These are phyloP conservation scores for Colaptes auratus DNA, from an alignment of 2,113 vertebrate species.

Conservation along the genomic window DNA sequence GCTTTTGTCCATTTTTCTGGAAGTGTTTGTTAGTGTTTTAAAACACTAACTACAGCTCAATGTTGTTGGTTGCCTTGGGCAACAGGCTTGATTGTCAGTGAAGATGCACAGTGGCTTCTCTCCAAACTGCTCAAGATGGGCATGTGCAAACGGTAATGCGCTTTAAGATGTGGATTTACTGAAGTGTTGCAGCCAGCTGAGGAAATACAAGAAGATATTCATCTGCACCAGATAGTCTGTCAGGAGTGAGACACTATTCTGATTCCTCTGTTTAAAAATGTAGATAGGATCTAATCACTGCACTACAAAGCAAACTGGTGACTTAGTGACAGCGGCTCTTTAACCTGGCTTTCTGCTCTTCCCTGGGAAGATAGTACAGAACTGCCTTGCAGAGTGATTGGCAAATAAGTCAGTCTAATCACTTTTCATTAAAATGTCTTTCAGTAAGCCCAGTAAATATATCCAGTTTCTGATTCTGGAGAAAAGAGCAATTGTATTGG, in stretches of 20 bases:
- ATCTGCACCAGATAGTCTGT: rapidly evolving
- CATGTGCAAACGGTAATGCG: no score
- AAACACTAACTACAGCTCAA: background rate
- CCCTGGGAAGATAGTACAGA: background rate
- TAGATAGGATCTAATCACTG: background rate
- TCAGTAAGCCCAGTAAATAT: no score
- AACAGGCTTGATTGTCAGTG: background rate
- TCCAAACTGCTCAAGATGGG: no score
- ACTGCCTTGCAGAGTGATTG: background rate
- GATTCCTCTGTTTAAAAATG: no score
- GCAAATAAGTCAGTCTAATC: background rate
- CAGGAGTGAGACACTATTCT: background rate
- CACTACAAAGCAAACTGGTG: background rate
- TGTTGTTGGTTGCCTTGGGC: background rate
- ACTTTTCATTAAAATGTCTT: background rate
- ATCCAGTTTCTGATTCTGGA: background rate
- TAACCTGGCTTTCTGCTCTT: background rate
- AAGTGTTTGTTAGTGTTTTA: background rate
- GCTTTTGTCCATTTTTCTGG: background rate
- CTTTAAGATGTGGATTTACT: background rate
- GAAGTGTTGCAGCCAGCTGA: background rate
- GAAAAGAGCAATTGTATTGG: background rate
- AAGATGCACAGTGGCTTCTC: no score
- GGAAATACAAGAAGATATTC: no score
- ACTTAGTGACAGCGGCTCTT: background rate